Conservation (phyloP, 2,113 vertebrate genomes). For the Piaya cayana region DNA sequence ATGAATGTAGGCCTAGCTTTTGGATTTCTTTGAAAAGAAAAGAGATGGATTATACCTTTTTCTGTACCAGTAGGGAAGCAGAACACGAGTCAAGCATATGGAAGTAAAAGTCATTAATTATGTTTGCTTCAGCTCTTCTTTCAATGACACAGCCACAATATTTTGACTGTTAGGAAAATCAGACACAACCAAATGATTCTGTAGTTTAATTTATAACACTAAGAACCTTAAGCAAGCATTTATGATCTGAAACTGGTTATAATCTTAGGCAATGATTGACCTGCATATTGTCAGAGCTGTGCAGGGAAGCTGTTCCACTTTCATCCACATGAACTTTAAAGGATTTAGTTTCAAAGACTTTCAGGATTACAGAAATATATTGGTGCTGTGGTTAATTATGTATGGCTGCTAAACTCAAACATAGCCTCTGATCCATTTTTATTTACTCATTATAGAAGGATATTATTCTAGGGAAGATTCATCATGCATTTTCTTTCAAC, state of each 20-base stretch:
- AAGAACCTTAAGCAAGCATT: neutral
- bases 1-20: neutral
- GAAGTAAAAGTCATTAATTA: neutral
- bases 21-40: neutral
- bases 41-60: neutral
- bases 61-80: neutral
- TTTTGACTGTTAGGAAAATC: neutral
- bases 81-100: neutral
- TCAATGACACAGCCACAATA: neutral
- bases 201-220: neutral
- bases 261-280: neutral
- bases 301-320: neutral
- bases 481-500: neutral
- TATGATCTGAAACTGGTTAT: neutral
- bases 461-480: neutral
- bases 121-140: neutral
- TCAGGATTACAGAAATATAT: neutral
- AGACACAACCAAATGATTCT: neutral
- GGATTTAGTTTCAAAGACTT: neutral
- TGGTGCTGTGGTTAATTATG: neutral
- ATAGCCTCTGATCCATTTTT: neutral
- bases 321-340: neutral
- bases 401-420: neutral
- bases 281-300: neutral
- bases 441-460: neutral